Base-by-base conservation (phyloP, 2,113 vertebrate genomes). In the Mungos mungo region DNA sequence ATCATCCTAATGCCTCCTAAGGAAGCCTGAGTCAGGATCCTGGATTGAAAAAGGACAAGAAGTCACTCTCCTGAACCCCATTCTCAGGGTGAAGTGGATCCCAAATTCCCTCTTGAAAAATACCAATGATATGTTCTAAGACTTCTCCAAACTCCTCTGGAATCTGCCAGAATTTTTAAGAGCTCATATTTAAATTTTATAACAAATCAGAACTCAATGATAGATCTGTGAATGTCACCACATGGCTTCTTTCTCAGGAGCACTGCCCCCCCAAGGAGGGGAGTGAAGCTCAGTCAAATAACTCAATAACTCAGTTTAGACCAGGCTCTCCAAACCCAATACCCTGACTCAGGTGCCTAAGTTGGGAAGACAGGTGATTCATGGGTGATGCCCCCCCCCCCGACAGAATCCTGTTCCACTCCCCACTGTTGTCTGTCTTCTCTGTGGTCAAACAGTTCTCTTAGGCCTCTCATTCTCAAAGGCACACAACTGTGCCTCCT, bases 201-300 rank as follows among this genome's bases (percentile, higher is more conserved):
- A 96, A 96, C 31, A 91, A 95, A 92, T 97, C 60, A 95, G 76
- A 97, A 97, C 85, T 95, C 85, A 84, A 3, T 92, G 90, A 81
- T 29, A 94, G 29, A 88, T 52, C 93, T 96, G 47, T 96, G 66
- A 96, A 57, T 81, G 87, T 97, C 81, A 94, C 71, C 90, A 94
- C 76, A 92, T 19, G 65, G 65, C 71, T 96, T 71, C 52, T 96
- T 93, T 93, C 94, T 96, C 81, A 71, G 63, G 57, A 81, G 80
- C 50, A 88, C 69, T 80, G 83, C 14, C 74, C 69, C 27, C 45
- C 45, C n/a, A 69, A 66, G 41, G 50, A 92, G n/a, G 57, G 31
- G 47, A 93, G 76, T 18, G 25, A 96, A 88, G 50, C 57, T 80
- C 74, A 95, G 84, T 79, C 45, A 74, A 97, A 54, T 54, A 93